Evolutionary conservation across 2,797 vertebrate genomes (phyloP).

Genomic region (Myotis findleyi): DNA sequence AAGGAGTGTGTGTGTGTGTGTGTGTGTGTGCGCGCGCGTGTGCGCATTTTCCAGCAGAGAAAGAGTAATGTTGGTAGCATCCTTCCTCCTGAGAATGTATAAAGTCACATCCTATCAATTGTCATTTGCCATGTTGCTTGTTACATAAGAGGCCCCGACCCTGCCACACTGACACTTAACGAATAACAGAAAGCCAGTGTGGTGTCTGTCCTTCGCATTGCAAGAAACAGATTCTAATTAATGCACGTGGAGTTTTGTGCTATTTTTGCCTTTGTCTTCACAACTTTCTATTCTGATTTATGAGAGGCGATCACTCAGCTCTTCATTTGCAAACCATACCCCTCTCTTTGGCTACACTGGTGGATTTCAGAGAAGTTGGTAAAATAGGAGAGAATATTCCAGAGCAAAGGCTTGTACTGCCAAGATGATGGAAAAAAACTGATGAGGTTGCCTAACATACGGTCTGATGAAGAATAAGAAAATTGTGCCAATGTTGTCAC

Average conservation of each 20-base stretch:
- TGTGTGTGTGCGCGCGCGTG: rapidly evolving
- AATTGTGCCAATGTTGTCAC: background rate
- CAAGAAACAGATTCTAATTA: background rate
- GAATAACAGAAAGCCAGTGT: background rate
- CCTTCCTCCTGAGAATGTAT: background rate
- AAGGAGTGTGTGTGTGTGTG: background rate
- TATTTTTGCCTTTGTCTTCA: background rate
- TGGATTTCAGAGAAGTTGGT: background rate
- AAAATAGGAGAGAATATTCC: background rate
- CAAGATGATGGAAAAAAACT: background rate
- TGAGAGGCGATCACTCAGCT: background rate
- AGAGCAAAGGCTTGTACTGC: background rate
- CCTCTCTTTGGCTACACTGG: background rate
- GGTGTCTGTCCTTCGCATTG: background rate
- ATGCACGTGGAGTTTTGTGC: background rate
- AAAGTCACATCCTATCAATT: background rate
- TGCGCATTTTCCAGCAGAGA: background rate
- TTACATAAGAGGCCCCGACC: background rate
- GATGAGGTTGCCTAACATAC: background rate
- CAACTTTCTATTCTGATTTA: background rate
- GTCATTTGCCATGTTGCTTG: background rate
- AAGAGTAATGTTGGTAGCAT: background rate
- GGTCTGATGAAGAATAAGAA: background rate
- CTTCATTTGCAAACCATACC: background rate
- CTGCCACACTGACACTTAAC: background rate